Evolutionary conservation across 2,888 invertebrate species (phyloP), one percentile per base, ranked within the genome.

Genomic region (Pimpla rufipes): DNA sequence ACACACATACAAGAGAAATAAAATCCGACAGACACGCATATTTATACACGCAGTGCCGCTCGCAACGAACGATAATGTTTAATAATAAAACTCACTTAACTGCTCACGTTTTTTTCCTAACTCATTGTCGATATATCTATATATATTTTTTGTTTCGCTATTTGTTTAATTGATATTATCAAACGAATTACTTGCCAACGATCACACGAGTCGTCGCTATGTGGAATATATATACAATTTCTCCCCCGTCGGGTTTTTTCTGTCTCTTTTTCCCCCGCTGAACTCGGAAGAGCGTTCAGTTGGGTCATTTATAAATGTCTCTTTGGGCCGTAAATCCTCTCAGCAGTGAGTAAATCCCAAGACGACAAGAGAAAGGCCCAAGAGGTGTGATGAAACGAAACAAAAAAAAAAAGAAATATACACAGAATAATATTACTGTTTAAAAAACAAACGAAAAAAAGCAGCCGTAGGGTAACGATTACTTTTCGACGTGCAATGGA

Each of bases 11-110:
- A 67, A 57, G 42, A 62, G n/a, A 23, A 77, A 71, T 66, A 73
- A 71, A 81, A 59, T 67, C 35, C 35, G 18, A 76, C 52, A 62
- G 66, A 73, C 67, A 73, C 66, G 77, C 47, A 71, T 62, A 68
- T 62, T 62, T 77, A 40, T 67, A 77, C 75, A 82, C 79, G 84
- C 84, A 82, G 84, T 82, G 83, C 84, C 79, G 79, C 84, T 85
- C 81, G 80, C 76, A 64, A 80, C 77, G 37, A 80, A 73, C 74
- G 45, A 80, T 77, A 52, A 77, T 83, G 52, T 68, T 67, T 73
- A 62, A 80, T 55, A 62, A 68, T 67, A 42, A 75, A 52, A 71
- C 37, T 59, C 29, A 80, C 67, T 74, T 77, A 66, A 55, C 80
- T 42, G 83, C 80, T 78, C 77, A 78, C 68, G 62, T 80, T 79